A percentile compares a stretch with the other conserved stretches of the same genome.
Evolutionary conservation across 2,888 invertebrate species (phyloP).

Genomic region (Drosophila borborema): DNA sequence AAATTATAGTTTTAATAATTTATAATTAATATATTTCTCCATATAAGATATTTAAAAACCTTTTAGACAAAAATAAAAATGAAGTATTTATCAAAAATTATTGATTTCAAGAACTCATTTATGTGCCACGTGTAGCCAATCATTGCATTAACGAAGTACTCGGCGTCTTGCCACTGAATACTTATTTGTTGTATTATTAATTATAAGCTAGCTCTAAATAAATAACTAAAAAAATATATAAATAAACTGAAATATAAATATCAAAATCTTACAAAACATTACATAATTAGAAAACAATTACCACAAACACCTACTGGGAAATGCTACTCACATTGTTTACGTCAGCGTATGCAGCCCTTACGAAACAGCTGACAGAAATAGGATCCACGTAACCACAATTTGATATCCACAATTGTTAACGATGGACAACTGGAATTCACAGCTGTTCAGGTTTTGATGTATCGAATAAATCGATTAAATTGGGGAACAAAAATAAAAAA

Average conservation of each 20-base stretch:
- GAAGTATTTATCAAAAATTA: no score
- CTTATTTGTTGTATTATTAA: not conserved
- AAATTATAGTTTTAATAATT: no score
- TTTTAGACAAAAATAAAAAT: no score
- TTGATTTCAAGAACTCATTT: not conserved
- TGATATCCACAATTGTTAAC: slow-evolving; percentile 1
- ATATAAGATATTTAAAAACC: not conserved
- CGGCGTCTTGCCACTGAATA: not conserved
- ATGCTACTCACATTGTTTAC: not conserved
- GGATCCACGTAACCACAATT: slow-evolving; percentile 3
- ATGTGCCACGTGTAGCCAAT: not conserved
- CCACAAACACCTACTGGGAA: no score
- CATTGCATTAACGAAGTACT: not conserved
- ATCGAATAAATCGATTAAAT: slow-evolving; percentile 25
- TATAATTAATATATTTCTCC: not conserved
- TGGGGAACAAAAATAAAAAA: slow-evolving; percentile 25
- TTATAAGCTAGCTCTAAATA: no score
- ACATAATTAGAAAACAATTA: no score
- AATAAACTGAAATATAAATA: not conserved
- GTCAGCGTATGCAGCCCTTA: slow-evolving; percentile 16
- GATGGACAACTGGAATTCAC: slow-evolving; percentile 13
- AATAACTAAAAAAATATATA: not conserved
- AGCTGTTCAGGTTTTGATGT: slow-evolving; percentile 34
- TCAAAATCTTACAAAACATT: not conserved
- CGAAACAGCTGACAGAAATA: slow-evolving; percentile 22